Percentiles rank a stretch among this genome's conserved stretches.
phyloP scores from a whole-genome alignment of 2,113 vertebrate species.

The Fulica atra region DNA sequence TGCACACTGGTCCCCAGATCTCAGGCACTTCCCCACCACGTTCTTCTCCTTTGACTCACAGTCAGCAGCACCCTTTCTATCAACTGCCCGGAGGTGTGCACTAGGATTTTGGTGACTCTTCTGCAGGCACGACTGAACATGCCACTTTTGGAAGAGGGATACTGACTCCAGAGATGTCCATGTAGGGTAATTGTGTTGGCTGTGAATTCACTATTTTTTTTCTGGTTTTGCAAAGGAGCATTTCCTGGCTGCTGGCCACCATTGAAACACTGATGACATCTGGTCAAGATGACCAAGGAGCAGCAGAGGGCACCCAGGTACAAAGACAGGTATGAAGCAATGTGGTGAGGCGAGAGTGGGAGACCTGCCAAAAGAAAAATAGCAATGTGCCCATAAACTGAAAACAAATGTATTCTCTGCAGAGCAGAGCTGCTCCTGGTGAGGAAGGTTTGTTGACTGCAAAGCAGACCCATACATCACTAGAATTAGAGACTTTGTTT shows the following conservation, averaged over 20 bases:
- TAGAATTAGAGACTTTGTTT: background rate
- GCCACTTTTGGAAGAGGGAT: background rate
- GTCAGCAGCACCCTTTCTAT: background rate
- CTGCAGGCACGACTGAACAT: background rate
- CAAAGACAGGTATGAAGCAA: conserved; percentile 24
- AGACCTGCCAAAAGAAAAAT: conserved; percentile 28
- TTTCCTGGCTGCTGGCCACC: background rate
- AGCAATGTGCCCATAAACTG: background rate
- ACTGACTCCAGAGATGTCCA: background rate
- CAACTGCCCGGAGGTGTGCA: background rate
- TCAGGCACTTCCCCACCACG: background rate
- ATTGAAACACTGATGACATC: conserved; percentile 15
- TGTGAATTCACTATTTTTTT: background rate
- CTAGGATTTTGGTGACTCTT: background rate
- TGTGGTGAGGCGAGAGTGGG: background rate
- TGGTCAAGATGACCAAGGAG: conserved; percentile 40
- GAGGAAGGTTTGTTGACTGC: background rate
- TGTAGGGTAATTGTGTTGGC: background rate
- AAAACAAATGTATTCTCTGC: background rate
- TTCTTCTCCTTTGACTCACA: background rate
- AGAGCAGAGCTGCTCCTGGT: background rate
- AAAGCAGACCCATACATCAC: background rate
- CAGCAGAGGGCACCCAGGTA: background rate
- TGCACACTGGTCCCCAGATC: background rate
- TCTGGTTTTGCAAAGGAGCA: background rate